Evolutionary conservation across 2,797 vertebrate species (phyloP), one percentile per base, ranked within the genome.

Genomic region (Novumbra hubbsi): DNA sequence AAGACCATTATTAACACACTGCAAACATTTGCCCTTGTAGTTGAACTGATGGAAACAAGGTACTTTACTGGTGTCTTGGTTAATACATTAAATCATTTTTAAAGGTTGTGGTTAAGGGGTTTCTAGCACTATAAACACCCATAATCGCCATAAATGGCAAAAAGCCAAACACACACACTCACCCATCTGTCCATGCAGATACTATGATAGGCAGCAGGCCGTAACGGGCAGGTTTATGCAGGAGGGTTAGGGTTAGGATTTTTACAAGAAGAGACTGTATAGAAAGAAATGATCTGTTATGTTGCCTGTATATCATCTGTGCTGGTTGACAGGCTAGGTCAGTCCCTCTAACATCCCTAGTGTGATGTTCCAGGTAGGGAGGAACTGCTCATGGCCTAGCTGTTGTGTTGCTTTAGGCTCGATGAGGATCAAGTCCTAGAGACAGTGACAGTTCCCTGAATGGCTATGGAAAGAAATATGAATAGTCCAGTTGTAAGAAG

Each of bases 221-320:
- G 24, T 57, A 57, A 57, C 24, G 9, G 21, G 21, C n/a, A 57
- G 8, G n/a, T 24, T 24, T 57, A 57, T 57, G 21, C 11, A 16
- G 12, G 24, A 24, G 21, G 55, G n/a, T n/a, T n/a, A n/a, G n/a
- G n/a, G n/a, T n/a, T n/a, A 57, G 55, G 55, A 0, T 17, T 24
- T 57, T 57, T 24, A 24, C 21, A 57, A 57, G 55, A 24, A 24
- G 21, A 14, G 4, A 2, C 7, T 21, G 55, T 57, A 21, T 11
- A 24, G 21, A 57, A 7, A 24, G 21, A 60, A 60, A 60, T 60
- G 0, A 52, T 52, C 50, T n/a, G 19, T n/a, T 52, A n/a, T 19
- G 50, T 52, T 27, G 57, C 70, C 68, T 60, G 72, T n/a, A 65
- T n/a, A 71, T 64, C 52, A 32, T 15, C 50, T n/a, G 17, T 52